Conservation (phyloP, 23 tunicate genomes). For the Ciona savignyi region DNA sequence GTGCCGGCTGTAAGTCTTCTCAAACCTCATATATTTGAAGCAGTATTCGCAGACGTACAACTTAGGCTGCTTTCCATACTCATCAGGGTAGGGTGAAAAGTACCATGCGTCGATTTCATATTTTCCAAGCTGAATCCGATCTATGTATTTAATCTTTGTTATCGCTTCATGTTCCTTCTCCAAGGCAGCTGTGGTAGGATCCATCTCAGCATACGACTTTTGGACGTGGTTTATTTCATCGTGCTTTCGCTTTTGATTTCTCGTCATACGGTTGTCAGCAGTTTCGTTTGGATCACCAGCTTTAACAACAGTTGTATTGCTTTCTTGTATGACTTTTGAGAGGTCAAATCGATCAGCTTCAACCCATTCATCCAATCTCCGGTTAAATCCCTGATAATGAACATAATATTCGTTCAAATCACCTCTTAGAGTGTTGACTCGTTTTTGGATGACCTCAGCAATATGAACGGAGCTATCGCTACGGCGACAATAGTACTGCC, state of each 20-base stretch:
- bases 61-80: conserved; percentile 92
- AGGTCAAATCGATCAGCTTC: conserved; percentile 63
- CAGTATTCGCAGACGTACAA: conserved; percentile 85
- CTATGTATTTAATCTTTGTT: conserved; percentile 93
- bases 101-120: conserved; percentile 97
- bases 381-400: conserved; percentile 80
- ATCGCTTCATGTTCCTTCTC: conserved; percentile 97
- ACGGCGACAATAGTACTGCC: conserved; percentile 63
- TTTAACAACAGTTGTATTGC: conserved; percentile 50
- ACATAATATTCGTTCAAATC: conserved; percentile 76
- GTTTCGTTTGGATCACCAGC: conserved; percentile 65
- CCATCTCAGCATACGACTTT: conserved; percentile 93
- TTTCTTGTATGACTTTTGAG: conserved; percentile 47
- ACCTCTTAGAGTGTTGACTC: conserved; percentile 45
- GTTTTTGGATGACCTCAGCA: conserved; percentile 84
- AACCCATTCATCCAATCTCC: conserved; percentile 94
- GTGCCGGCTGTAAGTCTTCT: conserved; percentile 62
- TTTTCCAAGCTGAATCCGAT: conserved; percentile 79
- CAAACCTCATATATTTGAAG: conserved; percentile 85
- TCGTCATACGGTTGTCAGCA: conserved; percentile 83
- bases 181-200: conserved; percentile 94
- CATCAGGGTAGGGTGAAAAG: conserved; percentile 97
- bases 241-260: conserved; percentile 90
- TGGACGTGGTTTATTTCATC: conserved; percentile 95
- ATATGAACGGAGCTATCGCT: conserved; percentile 67